These are phyloP conservation scores for Thamnaconus septentrionalis DNA, from an alignment of 2,113 vertebrate genomes.

Conservation along the genomic window DNA sequence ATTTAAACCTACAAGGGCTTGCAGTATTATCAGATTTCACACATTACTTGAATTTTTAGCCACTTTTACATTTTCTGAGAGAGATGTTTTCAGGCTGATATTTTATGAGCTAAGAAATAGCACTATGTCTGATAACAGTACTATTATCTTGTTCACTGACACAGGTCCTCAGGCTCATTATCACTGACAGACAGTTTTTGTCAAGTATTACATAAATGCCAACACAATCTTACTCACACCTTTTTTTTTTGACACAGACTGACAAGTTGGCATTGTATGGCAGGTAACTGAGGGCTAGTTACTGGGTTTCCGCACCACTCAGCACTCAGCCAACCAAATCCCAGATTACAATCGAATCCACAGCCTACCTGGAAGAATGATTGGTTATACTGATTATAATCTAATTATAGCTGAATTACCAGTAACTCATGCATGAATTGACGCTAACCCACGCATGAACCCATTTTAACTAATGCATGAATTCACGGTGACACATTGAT, in stretches of 20 bases:
- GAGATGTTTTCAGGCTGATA: too few relatives aligned
- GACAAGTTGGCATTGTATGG: not conserved
- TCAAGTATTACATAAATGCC: not conserved
- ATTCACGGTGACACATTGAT: too few relatives aligned
- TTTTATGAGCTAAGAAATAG: constrained; percentile 5
- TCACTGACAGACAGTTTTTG: constrained; percentile 24
- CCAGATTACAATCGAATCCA: constrained; percentile 73
- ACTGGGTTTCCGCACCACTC: constrained; percentile 70
- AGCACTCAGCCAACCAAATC: constrained; percentile 73
- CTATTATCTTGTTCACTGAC: not conserved
- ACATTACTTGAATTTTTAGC: not conserved
- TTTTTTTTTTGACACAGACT: constrained; percentile 5
- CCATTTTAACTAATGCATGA: too few relatives aligned
- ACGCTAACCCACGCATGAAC: too few relatives aligned
- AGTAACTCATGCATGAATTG: too few relatives aligned
- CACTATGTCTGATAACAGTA: not conserved
- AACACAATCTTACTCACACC: constrained; percentile 21
- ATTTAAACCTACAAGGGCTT: not conserved
- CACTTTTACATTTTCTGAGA: not conserved
- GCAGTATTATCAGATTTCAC: not conserved
- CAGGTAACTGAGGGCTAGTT: constrained; percentile 41
- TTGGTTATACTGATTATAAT: constrained; percentile 56
- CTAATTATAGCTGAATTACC: constrained; percentile 47
- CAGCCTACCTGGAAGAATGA: constrained; percentile 59
- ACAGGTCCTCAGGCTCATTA: constrained; percentile 15